phyloP scores from a whole-genome alignment of 2,797 vertebrate genomes.

The Pipistrellus pipistrellus region DNA sequence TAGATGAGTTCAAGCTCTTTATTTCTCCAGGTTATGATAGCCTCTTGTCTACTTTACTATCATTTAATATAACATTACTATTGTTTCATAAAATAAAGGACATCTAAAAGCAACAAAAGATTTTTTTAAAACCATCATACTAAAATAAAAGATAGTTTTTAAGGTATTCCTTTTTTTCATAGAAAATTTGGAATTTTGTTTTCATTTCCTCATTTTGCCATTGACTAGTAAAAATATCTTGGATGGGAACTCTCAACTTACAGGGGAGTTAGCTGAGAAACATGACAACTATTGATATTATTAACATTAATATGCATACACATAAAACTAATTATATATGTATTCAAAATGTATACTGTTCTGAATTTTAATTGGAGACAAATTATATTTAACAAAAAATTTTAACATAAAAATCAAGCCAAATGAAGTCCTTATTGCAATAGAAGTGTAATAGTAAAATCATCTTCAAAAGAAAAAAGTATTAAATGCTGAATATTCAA shows the following conservation, averaged over 20 bases:
- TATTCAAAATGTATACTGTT: background rate
- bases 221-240: background rate
- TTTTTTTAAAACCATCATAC: background rate
- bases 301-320: background rate
- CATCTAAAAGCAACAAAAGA: background rate
- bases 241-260: background rate
- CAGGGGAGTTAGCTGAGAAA: background rate
- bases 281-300: background rate
- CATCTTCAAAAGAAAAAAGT: conserved; percentile 8
- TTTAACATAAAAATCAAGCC: conserved; percentile 21
- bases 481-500: background rate
- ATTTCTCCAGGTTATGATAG: conserved; percentile 17
- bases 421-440: background rate
- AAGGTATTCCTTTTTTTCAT: background rate
- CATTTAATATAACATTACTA: background rate
- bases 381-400: background rate
- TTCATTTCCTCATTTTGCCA: conserved; percentile 43
- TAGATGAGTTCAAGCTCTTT: background rate
- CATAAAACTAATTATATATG: background rate
- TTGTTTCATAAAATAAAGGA: conserved; percentile 24
- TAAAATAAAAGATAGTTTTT: background rate
- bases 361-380: background rate
- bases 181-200: background rate
- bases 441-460: background rate
- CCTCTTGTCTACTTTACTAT: background rate